These are phyloP conservation scores for Chloroceryle aenea DNA, from an alignment of 2,113 vertebrate genomes.

Conservation along the genomic window DNA sequence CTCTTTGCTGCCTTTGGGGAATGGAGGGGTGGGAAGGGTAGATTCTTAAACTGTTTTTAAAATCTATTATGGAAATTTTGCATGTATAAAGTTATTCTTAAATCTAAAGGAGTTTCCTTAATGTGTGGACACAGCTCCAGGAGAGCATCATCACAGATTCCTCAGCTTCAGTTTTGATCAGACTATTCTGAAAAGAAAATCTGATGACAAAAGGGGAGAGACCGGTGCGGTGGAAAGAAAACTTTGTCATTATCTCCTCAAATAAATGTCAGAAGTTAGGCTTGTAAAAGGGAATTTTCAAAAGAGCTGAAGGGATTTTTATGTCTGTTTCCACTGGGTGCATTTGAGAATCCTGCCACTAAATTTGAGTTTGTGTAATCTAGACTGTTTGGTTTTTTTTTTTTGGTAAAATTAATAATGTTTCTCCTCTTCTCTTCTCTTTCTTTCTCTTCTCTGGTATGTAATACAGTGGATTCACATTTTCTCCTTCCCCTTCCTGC, in stretches of 20 bases:
- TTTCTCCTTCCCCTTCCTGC: not conserved
- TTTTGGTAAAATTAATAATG: not conserved
- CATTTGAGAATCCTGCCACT: slow-evolving; percentile 21
- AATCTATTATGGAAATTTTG: slow-evolving; percentile 65
- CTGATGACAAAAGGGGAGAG: not conserved
- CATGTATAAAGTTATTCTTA: slow-evolving; percentile 67
- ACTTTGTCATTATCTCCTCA: not conserved
- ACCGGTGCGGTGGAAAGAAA: not conserved
- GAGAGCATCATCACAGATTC: slow-evolving; percentile 59
- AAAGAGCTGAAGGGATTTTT: not conserved
- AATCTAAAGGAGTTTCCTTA: slow-evolving; percentile 50
- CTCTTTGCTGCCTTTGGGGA: slow-evolving; percentile 67
- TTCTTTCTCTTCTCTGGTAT: not conserved
- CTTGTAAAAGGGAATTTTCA: slow-evolving; percentile 4
- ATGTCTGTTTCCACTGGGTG: not conserved
- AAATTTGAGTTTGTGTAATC: not conserved
- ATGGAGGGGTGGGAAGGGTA: slow-evolving; percentile 49
- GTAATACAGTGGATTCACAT: not conserved
- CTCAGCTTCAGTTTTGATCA: slow-evolving; percentile 22
- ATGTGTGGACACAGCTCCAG: slow-evolving; percentile 37
- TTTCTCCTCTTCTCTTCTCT: not conserved
- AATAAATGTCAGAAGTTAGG: not conserved
- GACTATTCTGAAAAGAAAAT: not conserved
- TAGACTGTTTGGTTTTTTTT: not conserved
- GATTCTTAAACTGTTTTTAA: slow-evolving; percentile 62